These are phyloP conservation scores for Naso thynnoides DNA, from an alignment of 2,797 vertebrate genomes.

Conservation along the genomic window DNA sequence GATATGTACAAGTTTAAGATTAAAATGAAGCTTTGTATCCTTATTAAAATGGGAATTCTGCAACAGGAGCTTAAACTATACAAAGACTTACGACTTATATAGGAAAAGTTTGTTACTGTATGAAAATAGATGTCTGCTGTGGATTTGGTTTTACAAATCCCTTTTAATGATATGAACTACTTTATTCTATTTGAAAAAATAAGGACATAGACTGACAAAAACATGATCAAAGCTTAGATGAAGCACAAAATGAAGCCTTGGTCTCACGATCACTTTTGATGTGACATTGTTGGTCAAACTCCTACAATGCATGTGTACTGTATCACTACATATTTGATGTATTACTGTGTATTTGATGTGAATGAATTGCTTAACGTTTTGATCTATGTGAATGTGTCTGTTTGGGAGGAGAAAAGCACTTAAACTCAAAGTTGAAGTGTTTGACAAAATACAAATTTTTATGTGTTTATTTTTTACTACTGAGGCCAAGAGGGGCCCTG, in stretches of 20 bases:
- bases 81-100: slow-evolving; percentile 58
- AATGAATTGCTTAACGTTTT: slow-evolving; percentile 9
- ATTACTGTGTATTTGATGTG: slow-evolving; percentile 8
- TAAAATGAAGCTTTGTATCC: slow-evolving; percentile 53
- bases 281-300: slow-evolving; percentile 38
- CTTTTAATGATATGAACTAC: slow-evolving; percentile 68
- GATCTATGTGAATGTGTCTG: slow-evolving; percentile 43
- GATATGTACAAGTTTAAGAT: slow-evolving; percentile 56
- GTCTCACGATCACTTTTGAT: slow-evolving; percentile 19
- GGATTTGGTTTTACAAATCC: slow-evolving; percentile 71
- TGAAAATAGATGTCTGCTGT: slow-evolving; percentile 74
- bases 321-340: too few relatives aligned
- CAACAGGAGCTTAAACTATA: slow-evolving; percentile 49
- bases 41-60: slow-evolving; percentile 53
- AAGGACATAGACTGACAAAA: slow-evolving; percentile 26
- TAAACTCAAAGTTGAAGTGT: slow-evolving; percentile 1
- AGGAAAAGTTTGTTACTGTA: slow-evolving; percentile 64
- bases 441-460: slow-evolving; percentile 12
- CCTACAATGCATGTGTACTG: slow-evolving; percentile 18
- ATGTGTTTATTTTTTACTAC: background rate
- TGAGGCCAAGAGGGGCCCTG: slow-evolving; percentile 35
- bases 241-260: slow-evolving; percentile 38
- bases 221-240: slow-evolving; percentile 28
- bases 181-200: slow-evolving; percentile 47
- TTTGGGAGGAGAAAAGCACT: slow-evolving; percentile 28